Base-by-base conservation (phyloP, 2,888 invertebrate genomes). In the Drosophila suboccidentalis region DNA sequence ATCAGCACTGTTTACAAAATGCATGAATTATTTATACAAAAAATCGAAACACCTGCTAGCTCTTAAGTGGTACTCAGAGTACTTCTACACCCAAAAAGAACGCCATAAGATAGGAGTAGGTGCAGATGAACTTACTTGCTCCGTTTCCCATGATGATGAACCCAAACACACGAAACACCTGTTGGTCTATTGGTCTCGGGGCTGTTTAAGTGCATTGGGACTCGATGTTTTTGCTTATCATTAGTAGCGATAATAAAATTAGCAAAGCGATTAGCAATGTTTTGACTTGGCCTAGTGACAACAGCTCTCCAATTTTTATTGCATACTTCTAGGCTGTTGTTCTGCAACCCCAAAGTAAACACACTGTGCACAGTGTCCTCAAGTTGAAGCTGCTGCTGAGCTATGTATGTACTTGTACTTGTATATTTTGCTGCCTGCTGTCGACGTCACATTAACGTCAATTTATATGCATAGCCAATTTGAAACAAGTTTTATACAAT, bases 381-480 rank as follows among this genome's bases (percentile, higher is more conserved):
- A 36, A 9, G 39, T 34, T 22, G 17, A 0, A 26, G 29, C 34
- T 19, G 43, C 63, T 69, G 69, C 64, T 55, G 39, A 71, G 66
- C 34, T 62, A 29, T 29, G 29, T 5, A 72, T 74, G 65, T 41
- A 22, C 44, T 43, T 36, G 10, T 19, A 32, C 9, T 32, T 32
- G 32, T 32, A 10, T 32, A 36, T 36, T 39, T 50, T 75, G 44
- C 78, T 75, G 79, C 85, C 87, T 90, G 85, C 89, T 82, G 49
- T 51, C 55, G 60, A 49, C 54, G 43, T 15, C 65, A 90, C 86
- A 90, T 93, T 92, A 92, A 92, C 90, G 79, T 86, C 92, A 92
- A 93, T 93, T 93, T 93, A 93, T 93, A 93, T 93, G 92, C 93
- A 92, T 91, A 93, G 93, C 90, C 92, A 92, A 92, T 91, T 92